phyloP scores from a whole-genome alignment of 2,888 invertebrate species.

The Caradrina kadenii region DNA sequence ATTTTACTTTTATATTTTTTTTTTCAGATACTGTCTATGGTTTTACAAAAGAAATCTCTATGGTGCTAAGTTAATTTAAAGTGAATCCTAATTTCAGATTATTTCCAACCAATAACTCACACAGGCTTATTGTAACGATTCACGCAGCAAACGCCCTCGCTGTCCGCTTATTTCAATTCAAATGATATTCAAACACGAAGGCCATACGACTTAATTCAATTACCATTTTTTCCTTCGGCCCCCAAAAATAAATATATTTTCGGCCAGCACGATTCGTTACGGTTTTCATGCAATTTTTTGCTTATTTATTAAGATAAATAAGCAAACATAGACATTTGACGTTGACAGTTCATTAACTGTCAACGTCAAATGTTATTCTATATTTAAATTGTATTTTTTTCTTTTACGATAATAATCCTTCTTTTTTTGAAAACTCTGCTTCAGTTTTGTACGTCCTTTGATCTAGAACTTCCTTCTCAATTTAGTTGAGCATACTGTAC shows the following conservation, averaged over 20 bases:
- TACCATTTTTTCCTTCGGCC: constrained; percentile 49
- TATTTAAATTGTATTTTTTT: neutral
- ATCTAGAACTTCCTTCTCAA: neutral
- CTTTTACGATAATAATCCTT: neutral
- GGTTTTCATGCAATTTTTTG: constrained; percentile 25
- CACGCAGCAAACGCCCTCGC: constrained; percentile 5
- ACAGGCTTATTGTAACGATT: constrained; percentile 28
- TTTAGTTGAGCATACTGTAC: neutral
- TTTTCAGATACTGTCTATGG: no score
- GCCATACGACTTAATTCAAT: constrained; percentile 50
- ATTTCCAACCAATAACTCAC: constrained; percentile 24
- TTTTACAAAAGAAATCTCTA: no score
- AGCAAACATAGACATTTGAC: neutral
- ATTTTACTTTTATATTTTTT: no score
- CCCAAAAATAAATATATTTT: constrained; percentile 47
- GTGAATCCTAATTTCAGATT: constrained; percentile 7
- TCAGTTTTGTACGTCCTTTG: neutral
- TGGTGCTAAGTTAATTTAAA: neutral
- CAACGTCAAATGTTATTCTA: neutral
- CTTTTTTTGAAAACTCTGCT: no score
- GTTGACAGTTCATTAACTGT: constrained; percentile 3
- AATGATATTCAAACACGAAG: constrained; percentile 57
- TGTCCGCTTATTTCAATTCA: constrained; percentile 44
- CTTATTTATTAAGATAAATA: constrained; percentile 35
- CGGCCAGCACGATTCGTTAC: constrained; percentile 12